phyloP scores from a whole-genome alignment of 2,113 vertebrate genomes.

The Sterna hirundo region DNA sequence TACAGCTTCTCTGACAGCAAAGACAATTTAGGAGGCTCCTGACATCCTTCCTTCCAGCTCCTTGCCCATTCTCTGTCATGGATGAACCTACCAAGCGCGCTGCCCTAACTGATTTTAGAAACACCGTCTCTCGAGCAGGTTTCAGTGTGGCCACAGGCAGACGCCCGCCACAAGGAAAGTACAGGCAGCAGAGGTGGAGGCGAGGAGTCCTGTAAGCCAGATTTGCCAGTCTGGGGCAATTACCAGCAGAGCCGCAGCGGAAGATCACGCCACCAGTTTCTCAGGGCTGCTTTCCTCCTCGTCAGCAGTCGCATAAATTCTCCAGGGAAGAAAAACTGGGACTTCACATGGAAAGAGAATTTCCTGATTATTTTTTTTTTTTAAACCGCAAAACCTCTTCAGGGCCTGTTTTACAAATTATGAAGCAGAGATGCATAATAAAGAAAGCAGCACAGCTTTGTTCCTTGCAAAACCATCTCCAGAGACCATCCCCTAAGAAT shows the following conservation, averaged over 20 bases:
- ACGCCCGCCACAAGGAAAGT: too few relatives aligned
- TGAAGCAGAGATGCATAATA: not conserved
- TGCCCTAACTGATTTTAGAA: not conserved
- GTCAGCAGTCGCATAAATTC: not conserved
- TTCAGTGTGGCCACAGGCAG: not conserved
- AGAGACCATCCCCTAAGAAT: not conserved
- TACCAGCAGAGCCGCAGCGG: not conserved
- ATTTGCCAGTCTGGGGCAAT: not conserved
- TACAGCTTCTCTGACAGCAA: not conserved
- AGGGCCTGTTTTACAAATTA: not conserved
- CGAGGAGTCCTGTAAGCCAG: not conserved
- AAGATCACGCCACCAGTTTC: rapidly evolving
- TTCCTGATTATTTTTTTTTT: not conserved
- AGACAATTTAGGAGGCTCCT: not conserved
- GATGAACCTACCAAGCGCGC: not conserved
- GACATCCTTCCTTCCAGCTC: not conserved
- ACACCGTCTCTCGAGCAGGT: rapidly evolving
- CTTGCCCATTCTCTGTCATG: rapidly evolving
- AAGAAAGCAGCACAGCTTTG: not conserved
- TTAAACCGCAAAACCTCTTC: not conserved
- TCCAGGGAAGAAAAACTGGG: not conserved
- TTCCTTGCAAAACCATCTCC: not conserved
- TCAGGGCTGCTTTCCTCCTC: not conserved
- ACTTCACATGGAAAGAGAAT: not conserved
- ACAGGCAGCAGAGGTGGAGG: not conserved